Percentiles rank a stretch among this genome's conserved stretches.
phyloP scores from a whole-genome alignment of 2,113 vertebrate genomes.

The Calidris pugnax region DNA sequence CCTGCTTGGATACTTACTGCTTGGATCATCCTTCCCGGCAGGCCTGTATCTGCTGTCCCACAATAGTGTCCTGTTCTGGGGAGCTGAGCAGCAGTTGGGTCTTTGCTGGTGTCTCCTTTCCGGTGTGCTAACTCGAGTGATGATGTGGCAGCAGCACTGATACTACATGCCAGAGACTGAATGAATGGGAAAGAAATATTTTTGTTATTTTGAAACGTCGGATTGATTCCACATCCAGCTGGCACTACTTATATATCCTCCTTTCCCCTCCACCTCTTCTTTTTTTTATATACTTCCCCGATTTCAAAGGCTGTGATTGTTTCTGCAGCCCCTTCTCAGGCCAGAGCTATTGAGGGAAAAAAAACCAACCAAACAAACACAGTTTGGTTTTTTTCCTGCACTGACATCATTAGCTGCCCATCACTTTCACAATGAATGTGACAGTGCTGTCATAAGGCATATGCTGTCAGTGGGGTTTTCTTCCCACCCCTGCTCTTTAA shows the following conservation, averaged over 20 bases:
- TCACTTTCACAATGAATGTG: constrained; percentile 36
- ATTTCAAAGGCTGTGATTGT: not conserved
- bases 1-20: not conserved
- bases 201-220: constrained; percentile 49
- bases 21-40: not conserved
- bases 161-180: constrained; percentile 22
- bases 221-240: constrained; percentile 24
- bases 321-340: constrained; percentile 16
- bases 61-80: not conserved
- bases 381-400: not conserved
- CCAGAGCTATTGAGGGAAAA: not conserved
- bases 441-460: not conserved
- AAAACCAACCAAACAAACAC: not conserved
- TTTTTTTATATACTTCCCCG: not conserved
- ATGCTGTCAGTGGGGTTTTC: not conserved
- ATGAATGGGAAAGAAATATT: constrained; percentile 47
- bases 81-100: not conserved
- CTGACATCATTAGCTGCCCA: constrained; percentile 11
- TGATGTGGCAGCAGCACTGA: not conserved
- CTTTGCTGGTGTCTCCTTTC: not conserved
- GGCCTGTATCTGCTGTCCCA: not conserved
- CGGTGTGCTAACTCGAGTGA: not conserved
- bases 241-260: not conserved
- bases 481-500: constrained; percentile 15
- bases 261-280: not conserved